phyloP scores from a whole-genome alignment of 2,888 invertebrate species.

The Spicauda simplicius region DNA sequence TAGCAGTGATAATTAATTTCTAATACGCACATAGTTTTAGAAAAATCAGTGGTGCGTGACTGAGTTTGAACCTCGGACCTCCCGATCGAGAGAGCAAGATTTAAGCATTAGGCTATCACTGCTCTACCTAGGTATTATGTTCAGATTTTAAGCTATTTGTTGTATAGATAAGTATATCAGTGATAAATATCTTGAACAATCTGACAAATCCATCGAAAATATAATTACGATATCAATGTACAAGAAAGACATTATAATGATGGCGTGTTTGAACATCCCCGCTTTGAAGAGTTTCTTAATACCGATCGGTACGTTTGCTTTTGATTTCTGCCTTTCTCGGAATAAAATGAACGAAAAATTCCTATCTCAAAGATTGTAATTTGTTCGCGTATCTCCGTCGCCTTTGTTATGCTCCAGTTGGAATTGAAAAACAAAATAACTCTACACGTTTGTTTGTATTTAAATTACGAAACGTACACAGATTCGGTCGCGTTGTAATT shows the following conservation, averaged over 20 bases:
- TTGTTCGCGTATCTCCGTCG: slow-evolving; percentile 1
- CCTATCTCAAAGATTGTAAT: slow-evolving; percentile 14
- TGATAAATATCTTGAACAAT: not conserved
- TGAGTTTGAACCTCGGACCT: too few relatives aligned
- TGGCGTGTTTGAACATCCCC: slow-evolving; percentile 7
- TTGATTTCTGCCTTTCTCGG: slow-evolving; percentile 15
- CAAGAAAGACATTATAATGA: slow-evolving; percentile 6
- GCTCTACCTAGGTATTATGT: too few relatives aligned
- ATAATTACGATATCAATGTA: slow-evolving; percentile 8
- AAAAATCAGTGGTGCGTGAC: too few relatives aligned
- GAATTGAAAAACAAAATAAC: slow-evolving; percentile 5
- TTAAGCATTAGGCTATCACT: too few relatives aligned
- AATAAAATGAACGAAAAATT: slow-evolving; percentile 20
- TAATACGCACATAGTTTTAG: too few relatives aligned
- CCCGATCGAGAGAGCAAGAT: too few relatives aligned
- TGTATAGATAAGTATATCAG: not conserved
- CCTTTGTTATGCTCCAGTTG: slow-evolving; percentile 8
- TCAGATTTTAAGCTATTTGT: too few relatives aligned
- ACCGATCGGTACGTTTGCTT: slow-evolving; percentile 15
- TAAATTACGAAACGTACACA: not conserved
- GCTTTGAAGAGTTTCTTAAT: slow-evolving; percentile 20
- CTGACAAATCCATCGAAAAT: not conserved
- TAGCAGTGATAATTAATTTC: too few relatives aligned
- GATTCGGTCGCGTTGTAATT: not conserved
- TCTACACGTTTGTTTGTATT: not conserved